Evolutionary conservation across 2,113 vertebrate species (phyloP), one percentile per base, ranked within the genome.

Genomic region (Hirundichthys speculiger): DNA sequence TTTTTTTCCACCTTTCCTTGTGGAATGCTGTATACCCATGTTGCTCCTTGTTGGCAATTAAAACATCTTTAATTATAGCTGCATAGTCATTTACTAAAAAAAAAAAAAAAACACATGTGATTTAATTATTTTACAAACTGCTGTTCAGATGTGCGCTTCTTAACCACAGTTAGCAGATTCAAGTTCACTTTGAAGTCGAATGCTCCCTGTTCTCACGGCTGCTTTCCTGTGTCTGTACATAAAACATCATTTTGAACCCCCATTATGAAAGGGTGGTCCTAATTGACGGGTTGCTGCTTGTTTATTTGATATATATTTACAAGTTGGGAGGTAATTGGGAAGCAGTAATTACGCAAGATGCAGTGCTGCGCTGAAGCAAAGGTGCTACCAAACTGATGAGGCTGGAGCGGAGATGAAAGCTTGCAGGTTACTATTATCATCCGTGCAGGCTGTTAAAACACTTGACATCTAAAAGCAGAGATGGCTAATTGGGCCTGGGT

Each of bases 291-390:
- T 85, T 90, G 88, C 88, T 91, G 88, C 91, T 89, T 92, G 88
- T 92, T 92, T 93, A 91, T 91, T 89, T 92, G 89, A 91, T 89
- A 86, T 89, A 89, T 89, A 84, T 91, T 90, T 89, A 87, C 87
- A 79, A 80, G 88, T 83, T 71, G 75, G 81, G 83, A 87, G 77
- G 86, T 91, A 92, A 92, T 92, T 82, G 89, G 89, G 80, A 72
- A 81, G 79, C 79, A 52, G 87, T 91, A 92, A 93, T 92, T 91
- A 93, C 83, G 84, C 77, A 81, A 65, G 83, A 84, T 87, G 75
- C 80, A 87, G 39, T 68, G 78, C 75, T 64, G 62, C 6, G 59
- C 75, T 79, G 42, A 30, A 13, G 78, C 65, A 38, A 81, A 83
- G 83, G 72, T 83, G 78, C 78, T 57, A 25, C 14, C 45, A 9